Percentiles rank a stretch among this genome's conserved stretches.
phyloP scores from a whole-genome alignment of 2,113 vertebrate genomes.

The Carassius carassius region DNA sequence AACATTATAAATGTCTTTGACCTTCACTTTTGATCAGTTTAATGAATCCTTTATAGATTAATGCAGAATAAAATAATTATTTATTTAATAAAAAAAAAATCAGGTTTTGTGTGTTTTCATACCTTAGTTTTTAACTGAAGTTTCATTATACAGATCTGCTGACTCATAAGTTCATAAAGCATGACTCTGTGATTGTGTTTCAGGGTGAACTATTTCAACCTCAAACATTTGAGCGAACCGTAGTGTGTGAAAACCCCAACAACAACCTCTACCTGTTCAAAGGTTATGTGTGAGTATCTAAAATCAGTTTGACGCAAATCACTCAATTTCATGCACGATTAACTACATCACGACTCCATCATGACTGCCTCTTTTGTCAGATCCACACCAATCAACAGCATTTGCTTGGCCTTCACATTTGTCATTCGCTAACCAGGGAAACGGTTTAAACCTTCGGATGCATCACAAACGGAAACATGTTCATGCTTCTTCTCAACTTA shows the following conservation, averaged over 20 bases:
- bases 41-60: too few relatives aligned
- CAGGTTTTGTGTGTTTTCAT: too few relatives aligned
- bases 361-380: constrained; percentile 39
- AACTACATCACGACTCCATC: constrained; percentile 35
- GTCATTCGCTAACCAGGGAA: constrained; percentile 29
- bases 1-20: too few relatives aligned
- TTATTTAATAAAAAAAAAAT: too few relatives aligned
- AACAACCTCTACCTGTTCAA: constrained; percentile 88
- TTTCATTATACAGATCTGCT: too few relatives aligned
- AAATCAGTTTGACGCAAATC: constrained; percentile 50
- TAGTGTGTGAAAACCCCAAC: constrained; percentile 90
- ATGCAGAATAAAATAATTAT: too few relatives aligned
- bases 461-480: too few relatives aligned
- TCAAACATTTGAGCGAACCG: constrained; percentile 76
- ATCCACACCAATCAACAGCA: constrained; percentile 46
- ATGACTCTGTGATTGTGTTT: too few relatives aligned
- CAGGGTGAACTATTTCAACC: constrained; percentile 69
- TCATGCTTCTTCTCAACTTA: not conserved
- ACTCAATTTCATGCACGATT: constrained; percentile 50
- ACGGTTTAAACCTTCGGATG: not conserved
- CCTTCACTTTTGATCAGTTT: too few relatives aligned
- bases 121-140: too few relatives aligned
- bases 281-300: constrained; percentile 81
- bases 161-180: too few relatives aligned
- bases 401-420: constrained; percentile 12